Conservation (phyloP, 2,113 vertebrate species). For the Muntiacus muntjak region DNA sequence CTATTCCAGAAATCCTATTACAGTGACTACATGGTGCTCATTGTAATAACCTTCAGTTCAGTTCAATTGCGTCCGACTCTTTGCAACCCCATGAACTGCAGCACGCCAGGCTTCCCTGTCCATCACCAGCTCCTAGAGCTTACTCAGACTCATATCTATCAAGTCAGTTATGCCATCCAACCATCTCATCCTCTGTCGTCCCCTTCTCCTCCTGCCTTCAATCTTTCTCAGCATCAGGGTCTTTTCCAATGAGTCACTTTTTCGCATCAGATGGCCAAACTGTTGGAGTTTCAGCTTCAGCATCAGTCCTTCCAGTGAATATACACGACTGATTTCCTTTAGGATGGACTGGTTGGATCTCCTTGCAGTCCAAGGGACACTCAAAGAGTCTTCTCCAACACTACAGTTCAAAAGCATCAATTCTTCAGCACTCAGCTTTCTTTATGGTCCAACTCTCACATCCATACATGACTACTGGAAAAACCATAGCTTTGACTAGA, state of each 20-base stretch:
- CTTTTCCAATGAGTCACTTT: not conserved
- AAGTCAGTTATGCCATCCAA: not conserved
- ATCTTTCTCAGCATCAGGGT: not conserved
- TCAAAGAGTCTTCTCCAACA: not conserved
- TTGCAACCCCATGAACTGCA: not conserved
- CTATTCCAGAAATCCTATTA: not conserved
- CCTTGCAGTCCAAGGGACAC: not conserved
- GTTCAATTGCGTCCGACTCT: not conserved
- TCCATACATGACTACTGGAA: not conserved
- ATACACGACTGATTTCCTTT: not conserved
- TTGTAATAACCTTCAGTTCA: not conserved
- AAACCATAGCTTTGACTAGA: not conserved
- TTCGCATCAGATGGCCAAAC: not conserved
- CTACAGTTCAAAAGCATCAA: not conserved
- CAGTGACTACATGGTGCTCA: not conserved
- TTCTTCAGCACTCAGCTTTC: not conserved
- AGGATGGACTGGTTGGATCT: not conserved
- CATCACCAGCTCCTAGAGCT: not conserved
- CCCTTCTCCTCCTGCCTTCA: not conserved
- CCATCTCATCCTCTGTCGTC: not conserved
- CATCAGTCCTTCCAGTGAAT: not conserved
- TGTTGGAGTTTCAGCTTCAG: not conserved
- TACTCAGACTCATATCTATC: not conserved
- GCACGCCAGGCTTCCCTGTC: not conserved
- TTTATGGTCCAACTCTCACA: not conserved